Conservation (phyloP, 2,888 invertebrate species). For the Nomada ruficornis region DNA sequence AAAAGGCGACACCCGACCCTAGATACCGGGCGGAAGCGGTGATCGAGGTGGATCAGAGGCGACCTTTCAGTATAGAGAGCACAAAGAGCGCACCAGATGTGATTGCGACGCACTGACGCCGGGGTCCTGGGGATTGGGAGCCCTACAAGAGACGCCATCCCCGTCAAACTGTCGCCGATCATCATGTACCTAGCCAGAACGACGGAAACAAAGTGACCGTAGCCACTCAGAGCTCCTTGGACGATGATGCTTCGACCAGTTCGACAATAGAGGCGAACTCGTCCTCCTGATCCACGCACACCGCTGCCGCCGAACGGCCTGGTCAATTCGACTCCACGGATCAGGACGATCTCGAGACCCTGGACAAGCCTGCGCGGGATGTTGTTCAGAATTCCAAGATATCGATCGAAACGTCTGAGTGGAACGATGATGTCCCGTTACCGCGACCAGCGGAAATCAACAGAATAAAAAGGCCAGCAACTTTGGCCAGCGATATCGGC, state of each 20-base stretch:
- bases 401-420: neutral
- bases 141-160: slow-evolving; percentile 86
- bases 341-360: slow-evolving; percentile 29
- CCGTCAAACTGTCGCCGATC: slow-evolving; percentile 79
- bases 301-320: slow-evolving; percentile 56
- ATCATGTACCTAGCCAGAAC: slow-evolving; percentile 22
- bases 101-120: slow-evolving; percentile 92
- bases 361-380: neutral
- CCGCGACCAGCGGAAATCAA: neutral
- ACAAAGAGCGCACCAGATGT: slow-evolving; percentile 96
- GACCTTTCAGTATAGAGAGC: slow-evolving; percentile 92
- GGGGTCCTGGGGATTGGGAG: slow-evolving; percentile 86
- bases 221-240: slow-evolving; percentile 80
- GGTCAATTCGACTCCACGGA: slow-evolving; percentile 22
- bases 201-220: slow-evolving; percentile 72
- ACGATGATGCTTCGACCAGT: slow-evolving; percentile 76
- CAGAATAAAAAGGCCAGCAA: neutral
- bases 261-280: slow-evolving; percentile 73
- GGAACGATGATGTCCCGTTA: slow-evolving; percentile 11
- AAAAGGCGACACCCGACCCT: slow-evolving; percentile 70
- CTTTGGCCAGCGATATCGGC: neutral
- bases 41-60: slow-evolving; percentile 86
- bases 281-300: slow-evolving; percentile 79
- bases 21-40: slow-evolving; percentile 87
- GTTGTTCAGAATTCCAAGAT: neutral